Evolutionary conservation across 2,888 invertebrate genomes (phyloP).

Genomic region (Stenodera caucasica): DNA sequence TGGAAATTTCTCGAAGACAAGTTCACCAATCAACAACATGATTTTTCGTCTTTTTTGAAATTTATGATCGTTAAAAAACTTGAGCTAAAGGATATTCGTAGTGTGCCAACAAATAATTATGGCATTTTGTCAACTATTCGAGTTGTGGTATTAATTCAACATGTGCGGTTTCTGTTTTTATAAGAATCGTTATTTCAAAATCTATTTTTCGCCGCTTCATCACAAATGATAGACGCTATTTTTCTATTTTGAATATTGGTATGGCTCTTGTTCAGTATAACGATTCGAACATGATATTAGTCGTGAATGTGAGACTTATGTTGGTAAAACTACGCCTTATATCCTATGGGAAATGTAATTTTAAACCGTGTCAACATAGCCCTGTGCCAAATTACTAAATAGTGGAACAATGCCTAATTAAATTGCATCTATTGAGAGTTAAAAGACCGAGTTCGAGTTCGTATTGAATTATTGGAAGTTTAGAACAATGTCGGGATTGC

Average conservation of each 20-base stretch:
- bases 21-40: neutral
- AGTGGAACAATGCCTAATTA: neutral
- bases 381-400: neutral
- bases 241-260: conserved; percentile 42
- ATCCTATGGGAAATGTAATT: conserved; percentile 5
- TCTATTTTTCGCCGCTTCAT: conserved; percentile 39
- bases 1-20: no score
- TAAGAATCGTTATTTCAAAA: conserved; percentile 10
- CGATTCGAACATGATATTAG: neutral
- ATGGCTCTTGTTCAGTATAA: neutral
- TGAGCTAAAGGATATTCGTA: conserved; percentile 5
- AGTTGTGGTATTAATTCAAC: conserved; percentile 14
- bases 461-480: neutral
- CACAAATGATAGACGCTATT: conserved; percentile 39
- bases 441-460: no score
- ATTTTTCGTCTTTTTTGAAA: neutral
- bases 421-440: neutral
- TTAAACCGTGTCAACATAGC: neutral
- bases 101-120: conserved; percentile 26
- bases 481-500: conserved; percentile 22
- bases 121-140: conserved; percentile 51
- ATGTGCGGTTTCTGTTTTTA: conserved; percentile 12
- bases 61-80: neutral
- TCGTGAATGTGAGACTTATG: neutral
- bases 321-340: neutral